These are phyloP conservation scores for Scaptomyza pallida DNA, from an alignment of 1,140 invertebrate genomes.

Conservation along the genomic window DNA sequence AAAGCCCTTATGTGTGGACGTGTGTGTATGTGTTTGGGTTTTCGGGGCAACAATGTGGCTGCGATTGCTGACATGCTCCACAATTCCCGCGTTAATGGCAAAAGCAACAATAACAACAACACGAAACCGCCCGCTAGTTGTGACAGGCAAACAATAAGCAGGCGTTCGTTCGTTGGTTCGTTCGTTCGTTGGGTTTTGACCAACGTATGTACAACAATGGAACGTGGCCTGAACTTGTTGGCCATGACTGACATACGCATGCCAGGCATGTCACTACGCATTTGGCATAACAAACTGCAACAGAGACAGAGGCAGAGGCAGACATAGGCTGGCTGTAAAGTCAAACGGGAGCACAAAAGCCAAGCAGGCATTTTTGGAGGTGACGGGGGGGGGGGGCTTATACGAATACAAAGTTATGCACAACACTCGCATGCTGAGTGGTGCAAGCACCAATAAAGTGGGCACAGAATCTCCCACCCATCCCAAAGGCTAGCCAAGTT, in stretches of 20 bases:
- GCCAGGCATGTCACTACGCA: constrained; percentile 44
- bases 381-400: too few relatives aligned
- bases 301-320: constrained; percentile 6
- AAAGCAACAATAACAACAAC: constrained; percentile 16
- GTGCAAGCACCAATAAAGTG: constrained; percentile 9
- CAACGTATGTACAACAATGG: constrained; percentile 27
- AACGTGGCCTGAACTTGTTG: constrained; percentile 38
- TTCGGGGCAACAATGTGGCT: constrained; percentile 37
- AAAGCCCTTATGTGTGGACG: neutral
- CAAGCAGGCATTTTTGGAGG: constrained; percentile 5
- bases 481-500: neutral
- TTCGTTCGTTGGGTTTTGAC: constrained; percentile 16
- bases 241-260: constrained; percentile 46
- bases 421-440: constrained; percentile 11
- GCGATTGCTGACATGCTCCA: constrained; percentile 45
- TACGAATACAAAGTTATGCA: constrained; percentile 36
- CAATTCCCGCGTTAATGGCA: constrained; percentile 60
- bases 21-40: neutral
- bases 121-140: constrained; percentile 37
- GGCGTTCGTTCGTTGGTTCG: neutral
- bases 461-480: neutral
- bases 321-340: neutral
- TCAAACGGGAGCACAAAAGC: neutral
- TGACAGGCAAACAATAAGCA: constrained; percentile 59
- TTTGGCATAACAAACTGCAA: constrained; percentile 43